Conservation (phyloP, 2,797 vertebrate species). For the Triplophysa bombifrons region DNA sequence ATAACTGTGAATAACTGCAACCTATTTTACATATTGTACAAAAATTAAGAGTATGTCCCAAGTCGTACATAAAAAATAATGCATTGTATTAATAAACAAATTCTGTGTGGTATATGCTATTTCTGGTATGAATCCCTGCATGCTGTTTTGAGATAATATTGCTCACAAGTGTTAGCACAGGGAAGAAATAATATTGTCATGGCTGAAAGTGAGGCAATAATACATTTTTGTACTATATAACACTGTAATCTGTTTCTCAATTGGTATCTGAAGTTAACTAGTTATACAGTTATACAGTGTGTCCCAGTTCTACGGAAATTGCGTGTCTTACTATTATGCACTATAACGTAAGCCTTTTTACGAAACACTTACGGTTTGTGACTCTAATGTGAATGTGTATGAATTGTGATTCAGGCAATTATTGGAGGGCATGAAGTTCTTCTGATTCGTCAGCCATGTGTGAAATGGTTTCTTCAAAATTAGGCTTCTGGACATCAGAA, state of each 20-base stretch:
- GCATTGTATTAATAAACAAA: background rate
- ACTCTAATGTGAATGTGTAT: background rate
- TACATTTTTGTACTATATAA: too few species aligned
- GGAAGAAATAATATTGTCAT: too few species aligned
- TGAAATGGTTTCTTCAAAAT: conserved; percentile 40
- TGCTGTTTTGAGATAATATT: background rate
- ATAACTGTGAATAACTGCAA: background rate
- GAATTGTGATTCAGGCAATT: background rate
- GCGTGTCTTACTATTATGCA: background rate
- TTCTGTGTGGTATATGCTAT: background rate
- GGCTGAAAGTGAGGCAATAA: background rate
- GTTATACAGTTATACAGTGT: background rate
- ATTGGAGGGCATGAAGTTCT: conserved; percentile 6
- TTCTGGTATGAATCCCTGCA: background rate
- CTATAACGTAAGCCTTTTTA: background rate
- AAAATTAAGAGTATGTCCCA: background rate
- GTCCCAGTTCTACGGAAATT: background rate
- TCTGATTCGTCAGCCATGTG: conserved; percentile 20
- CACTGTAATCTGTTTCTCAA: too few species aligned
- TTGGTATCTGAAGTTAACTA: background rate
- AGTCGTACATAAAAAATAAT: background rate
- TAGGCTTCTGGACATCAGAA: conserved; percentile 24
- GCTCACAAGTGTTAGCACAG: background rate
- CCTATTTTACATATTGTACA: background rate
- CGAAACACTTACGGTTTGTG: background rate